A percentile compares a stretch with the other conserved stretches of the same genome.
phyloP scores from a whole-genome alignment of 2,797 vertebrate genomes.

The Hydrolagus colliei region DNA sequence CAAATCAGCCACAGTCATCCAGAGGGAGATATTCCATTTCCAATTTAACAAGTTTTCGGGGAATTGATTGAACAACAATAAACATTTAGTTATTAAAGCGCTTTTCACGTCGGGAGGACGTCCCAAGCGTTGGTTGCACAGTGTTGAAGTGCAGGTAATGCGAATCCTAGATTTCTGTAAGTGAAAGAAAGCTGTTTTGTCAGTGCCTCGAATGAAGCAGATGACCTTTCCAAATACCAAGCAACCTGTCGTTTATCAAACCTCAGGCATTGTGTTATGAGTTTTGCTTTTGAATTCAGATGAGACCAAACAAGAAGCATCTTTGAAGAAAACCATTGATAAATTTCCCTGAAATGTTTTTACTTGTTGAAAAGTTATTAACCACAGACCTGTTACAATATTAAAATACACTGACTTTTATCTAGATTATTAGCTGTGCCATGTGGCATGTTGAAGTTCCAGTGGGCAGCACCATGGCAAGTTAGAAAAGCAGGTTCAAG shows the following conservation, averaged over 20 bases:
- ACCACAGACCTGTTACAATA: not conserved
- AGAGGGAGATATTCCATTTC: too few relatives aligned
- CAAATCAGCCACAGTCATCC: too few relatives aligned
- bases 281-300: not conserved
- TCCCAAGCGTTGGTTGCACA: too few relatives aligned
- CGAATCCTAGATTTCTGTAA: not conserved
- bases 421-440: not conserved
- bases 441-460: not conserved
- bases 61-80: too few relatives aligned
- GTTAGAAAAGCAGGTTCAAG: too few relatives aligned
- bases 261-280: not conserved
- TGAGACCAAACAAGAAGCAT: not conserved
- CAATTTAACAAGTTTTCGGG: too few relatives aligned
- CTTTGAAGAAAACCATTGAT: not conserved
- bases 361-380: not conserved
- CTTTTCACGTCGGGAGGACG: too few relatives aligned
- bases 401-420: not conserved
- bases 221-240: not conserved
- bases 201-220: not conserved
- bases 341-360: not conserved
- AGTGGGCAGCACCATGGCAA: too few relatives aligned
- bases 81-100: too few relatives aligned
- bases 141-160: not conserved
- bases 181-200: slow-evolving; percentile 2
- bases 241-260: not conserved